Base-by-base conservation (phyloP, 1,140 invertebrate genomes). In the Drosophila watanabei region DNA sequence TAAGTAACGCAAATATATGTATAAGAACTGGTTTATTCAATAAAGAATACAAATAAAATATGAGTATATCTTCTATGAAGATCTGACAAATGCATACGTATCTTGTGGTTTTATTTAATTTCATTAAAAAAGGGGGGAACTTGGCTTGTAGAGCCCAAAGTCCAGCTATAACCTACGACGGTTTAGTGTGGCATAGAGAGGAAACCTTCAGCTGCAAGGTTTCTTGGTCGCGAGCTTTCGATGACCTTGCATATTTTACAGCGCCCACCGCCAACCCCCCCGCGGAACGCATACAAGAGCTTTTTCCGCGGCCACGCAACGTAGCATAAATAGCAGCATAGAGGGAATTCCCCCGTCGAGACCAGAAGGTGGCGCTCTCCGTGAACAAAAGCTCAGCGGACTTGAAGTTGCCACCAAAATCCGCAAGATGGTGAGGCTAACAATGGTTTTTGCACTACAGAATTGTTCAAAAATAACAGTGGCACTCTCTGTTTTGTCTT, bases 231-330 rank as follows among this genome's bases (percentile, higher is more conserved):
- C 8, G 39, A 51, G 45, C 51, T 70, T 33, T 39, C 33, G 39
- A 46, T 68, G 82, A 84, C 82, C 82, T 84, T 87, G 83, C 83
- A 82, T 86, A 86, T 86, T 86, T 86, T 86, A 28, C 83, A 86
- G 83, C 79, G 83, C 57, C 32, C 18, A 16, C n/a, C 48, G n/a
- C 46, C 20, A 33, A 10, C 39, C n/a, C 9, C 46, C 39, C 45
- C 59, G 20, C 45, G 4, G 20, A 28, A 24, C 37, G 56, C 45
- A 41, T 33, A 2, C 2, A 39, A 45, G 57, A 82, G 65, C 61
- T 73, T 73, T 73, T 18, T 10, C 9, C 9, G 37, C 11, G 32
- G 30, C 46, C 70, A 84, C 81, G 81, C 82, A 84, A 30, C 73
- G 62, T 85, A 85, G 77, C 82, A 85, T 84, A 84, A 72, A 84